Evolutionary conservation across 1,140 invertebrate genomes (phyloP), one percentile per base, ranked within the genome.

Genomic region (Radopholus similis): DNA sequence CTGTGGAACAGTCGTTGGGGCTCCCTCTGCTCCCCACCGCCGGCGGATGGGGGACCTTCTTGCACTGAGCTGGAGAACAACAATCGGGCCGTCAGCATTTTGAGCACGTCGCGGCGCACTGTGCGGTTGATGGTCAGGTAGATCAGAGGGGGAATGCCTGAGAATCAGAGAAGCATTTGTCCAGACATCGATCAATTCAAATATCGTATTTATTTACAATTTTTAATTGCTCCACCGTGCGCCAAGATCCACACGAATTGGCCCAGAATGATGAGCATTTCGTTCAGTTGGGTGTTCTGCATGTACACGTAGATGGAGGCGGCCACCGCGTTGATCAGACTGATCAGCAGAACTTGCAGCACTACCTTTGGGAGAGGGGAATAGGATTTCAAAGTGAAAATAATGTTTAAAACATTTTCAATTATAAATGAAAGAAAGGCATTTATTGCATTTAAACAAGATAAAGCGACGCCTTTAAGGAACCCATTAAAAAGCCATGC

Each of bases 311-410:
- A 66, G 28, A 68, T 68, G 0, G 35, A 44, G 26, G 66, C 63
- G 8, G 59, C 66, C n/a, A 26, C 40, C 0, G 66, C 66, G 53
- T 68, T 68, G 44, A 67, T 55, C 32, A 62, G 55, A 54, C 66
- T 68, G 15, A 68, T 66, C 6, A 68, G n/a, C 34, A 68, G 34
- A 9, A 68, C 66, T 66, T 68, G 66, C 6, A 68, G 23, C 54
- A 68, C 64, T 11, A 63, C 40, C 66, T 68, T 30, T 32, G 30
- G 6, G 13, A 13, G 18, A 37, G 26, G 51, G 51, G n/a, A 18
- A 34, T 23, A 56, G 3, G 3, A 35, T 13, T 32, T 32, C n/a
- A n/a, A n/a, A n/a, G n/a, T n/a, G n/a, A n/a, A n/a, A n/a, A n/a
- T n/a, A n/a, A n/a, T n/a, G n/a, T n/a, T n/a, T n/a, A n/a, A n/a